Evolutionary conservation across 2,797 vertebrate genomes (phyloP).

Genomic region (Echiichthys vipera): DNA sequence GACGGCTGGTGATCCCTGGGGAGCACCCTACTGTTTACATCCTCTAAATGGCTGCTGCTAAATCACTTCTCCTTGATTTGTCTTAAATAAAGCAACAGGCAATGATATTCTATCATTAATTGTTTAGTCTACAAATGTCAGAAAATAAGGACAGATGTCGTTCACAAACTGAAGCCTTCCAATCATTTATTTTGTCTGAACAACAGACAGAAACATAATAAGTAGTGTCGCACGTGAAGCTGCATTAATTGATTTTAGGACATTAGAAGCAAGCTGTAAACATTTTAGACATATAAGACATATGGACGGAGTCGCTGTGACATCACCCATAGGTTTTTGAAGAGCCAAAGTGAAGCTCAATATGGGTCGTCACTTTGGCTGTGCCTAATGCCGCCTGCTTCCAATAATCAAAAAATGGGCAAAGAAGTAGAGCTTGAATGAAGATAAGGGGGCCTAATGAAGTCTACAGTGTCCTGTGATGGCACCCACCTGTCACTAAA

Average conservation of each 20-base stretch:
- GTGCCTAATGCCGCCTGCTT: too few relatives aligned
- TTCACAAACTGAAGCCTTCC: background rate
- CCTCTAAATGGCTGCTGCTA: slow-evolving; percentile 17
- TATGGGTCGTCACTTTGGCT: too few relatives aligned
- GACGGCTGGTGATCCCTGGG: slow-evolving; percentile 31
- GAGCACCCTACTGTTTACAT: slow-evolving; percentile 47
- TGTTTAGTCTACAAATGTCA: background rate
- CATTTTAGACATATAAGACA: background rate
- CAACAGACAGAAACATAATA: background rate
- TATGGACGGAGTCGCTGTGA: too few relatives aligned
- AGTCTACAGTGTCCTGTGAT: too few relatives aligned
- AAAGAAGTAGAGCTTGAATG: too few relatives aligned
- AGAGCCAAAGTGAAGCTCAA: too few relatives aligned
- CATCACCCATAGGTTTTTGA: too few relatives aligned
- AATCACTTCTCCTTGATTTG: slow-evolving; percentile 27
- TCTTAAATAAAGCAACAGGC: background rate
- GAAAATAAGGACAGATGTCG: background rate
- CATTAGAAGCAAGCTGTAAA: background rate
- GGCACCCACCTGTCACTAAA: too few relatives aligned
- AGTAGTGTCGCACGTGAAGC: fast-evolving
- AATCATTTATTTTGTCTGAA: background rate
- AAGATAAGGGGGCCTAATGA: too few relatives aligned
- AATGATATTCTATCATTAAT: background rate
- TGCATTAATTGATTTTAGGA: background rate
- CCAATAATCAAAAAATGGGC: too few relatives aligned